phyloP scores from a whole-genome alignment of 2,113 vertebrate species.

The Grammatotria lemairii region DNA sequence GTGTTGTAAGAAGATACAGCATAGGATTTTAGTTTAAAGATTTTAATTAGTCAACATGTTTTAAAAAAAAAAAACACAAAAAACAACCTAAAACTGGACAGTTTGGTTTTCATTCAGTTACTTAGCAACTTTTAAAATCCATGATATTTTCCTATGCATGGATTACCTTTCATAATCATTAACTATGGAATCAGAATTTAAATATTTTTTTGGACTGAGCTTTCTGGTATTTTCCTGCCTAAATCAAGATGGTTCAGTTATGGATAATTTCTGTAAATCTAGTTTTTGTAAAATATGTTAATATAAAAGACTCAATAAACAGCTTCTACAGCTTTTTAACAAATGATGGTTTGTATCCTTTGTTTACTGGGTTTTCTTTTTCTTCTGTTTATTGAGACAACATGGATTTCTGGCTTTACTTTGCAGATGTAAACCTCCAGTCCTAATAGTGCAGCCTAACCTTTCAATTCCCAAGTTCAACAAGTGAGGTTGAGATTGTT shows the following conservation, averaged over 20 bases:
- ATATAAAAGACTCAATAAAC: slow-evolving; percentile 61
- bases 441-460: not conserved
- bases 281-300: slow-evolving; percentile 64
- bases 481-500: not conserved
- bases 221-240: slow-evolving; percentile 59
- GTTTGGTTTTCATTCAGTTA: not conserved
- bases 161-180: slow-evolving; percentile 23
- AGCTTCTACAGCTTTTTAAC: slow-evolving; percentile 51
- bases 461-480: not conserved
- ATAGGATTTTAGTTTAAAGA: not conserved
- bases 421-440: not conserved
- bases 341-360: not conserved
- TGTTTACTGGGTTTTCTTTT: not conserved
- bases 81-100: not conserved
- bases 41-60: not conserved
- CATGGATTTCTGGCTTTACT: not conserved
- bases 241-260: slow-evolving; percentile 34
- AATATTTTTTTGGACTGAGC: slow-evolving; percentile 33
- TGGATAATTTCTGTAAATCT: slow-evolving; percentile 58
- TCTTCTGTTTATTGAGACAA: not conserved
- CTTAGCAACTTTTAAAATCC: not conserved
- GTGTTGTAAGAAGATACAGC: not conserved
- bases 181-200: slow-evolving; percentile 18
- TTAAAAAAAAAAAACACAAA: not conserved
- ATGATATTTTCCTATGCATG: slow-evolving; percentile 28